Conservation (phyloP, 2,113 vertebrate species). For the Lucifuga dentata region DNA sequence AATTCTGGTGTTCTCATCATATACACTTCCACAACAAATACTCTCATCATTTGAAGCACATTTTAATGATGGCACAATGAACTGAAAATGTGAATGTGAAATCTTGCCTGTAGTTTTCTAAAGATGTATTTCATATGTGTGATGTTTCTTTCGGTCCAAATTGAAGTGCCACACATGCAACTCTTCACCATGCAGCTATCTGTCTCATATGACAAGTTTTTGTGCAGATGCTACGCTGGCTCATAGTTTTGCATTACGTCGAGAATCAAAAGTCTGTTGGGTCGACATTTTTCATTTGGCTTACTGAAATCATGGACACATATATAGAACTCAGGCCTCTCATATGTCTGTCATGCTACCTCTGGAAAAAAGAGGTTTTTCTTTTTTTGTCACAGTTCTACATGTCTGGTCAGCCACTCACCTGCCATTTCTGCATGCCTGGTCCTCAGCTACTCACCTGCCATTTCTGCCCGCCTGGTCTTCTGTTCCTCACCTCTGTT, state of each 20-base stretch:
- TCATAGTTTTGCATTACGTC: background rate
- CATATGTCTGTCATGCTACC: no score
- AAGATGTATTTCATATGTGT: background rate
- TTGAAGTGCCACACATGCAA: slow-evolving; percentile 2
- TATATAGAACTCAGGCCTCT: no score
- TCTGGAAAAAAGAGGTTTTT: no score
- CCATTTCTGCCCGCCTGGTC: no score
- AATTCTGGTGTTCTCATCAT: slow-evolving; percentile 2
- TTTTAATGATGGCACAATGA: slow-evolving; percentile 11
- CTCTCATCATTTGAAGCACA: slow-evolving; percentile 4
- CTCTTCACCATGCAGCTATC: background rate
- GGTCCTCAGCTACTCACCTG: no score
- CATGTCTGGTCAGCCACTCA: no score
- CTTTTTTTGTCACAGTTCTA: no score
- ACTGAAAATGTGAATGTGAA: background rate
- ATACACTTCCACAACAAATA: background rate
- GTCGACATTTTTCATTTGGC: background rate
- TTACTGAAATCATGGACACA: background rate
- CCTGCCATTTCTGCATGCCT: no score
- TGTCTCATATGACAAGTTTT: background rate
- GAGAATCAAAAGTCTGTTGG: background rate
- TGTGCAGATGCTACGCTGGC: slow-evolving; percentile 8
- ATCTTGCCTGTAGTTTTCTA: slow-evolving; percentile 2
- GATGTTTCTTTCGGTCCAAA: slow-evolving; percentile 12
- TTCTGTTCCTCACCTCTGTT: no score